Conservation (phyloP, 2,888 invertebrate genomes). For the Drosophila anomelani region DNA sequence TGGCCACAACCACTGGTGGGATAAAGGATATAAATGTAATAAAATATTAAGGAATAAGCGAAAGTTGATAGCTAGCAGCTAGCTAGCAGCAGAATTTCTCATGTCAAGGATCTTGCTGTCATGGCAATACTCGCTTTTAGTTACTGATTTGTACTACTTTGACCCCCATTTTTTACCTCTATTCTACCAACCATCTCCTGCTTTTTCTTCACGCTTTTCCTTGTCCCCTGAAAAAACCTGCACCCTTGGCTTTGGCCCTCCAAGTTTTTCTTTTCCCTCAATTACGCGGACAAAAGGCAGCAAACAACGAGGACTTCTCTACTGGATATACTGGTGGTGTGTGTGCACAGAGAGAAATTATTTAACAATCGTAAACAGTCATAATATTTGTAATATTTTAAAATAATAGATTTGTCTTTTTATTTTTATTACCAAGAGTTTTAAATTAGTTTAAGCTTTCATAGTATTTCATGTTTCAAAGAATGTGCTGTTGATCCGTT, state of each 20-base stretch:
- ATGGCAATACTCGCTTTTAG: slow-evolving; percentile 24
- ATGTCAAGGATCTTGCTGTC: slow-evolving; percentile 5
- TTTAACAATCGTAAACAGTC: not conserved
- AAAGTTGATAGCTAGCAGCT: not conserved
- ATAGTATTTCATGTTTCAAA: not conserved
- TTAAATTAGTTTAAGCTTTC: not conserved
- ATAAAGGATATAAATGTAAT: not conserved
- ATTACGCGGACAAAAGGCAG: slow-evolving; percentile 63
- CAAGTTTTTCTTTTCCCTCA: slow-evolving; percentile 55
- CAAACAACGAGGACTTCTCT: slow-evolving; percentile 24
- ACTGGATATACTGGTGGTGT: not conserved
- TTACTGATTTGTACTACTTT: not conserved
- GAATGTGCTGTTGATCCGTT: not conserved
- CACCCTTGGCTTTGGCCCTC: slow-evolving; percentile 16
- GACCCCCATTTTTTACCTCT: not conserved
- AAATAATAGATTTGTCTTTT: not conserved
- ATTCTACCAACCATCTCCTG: not conserved
- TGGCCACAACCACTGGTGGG: slow-evolving; percentile 90
- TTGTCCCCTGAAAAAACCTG: not conserved
- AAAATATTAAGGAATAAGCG: too few relatives aligned
- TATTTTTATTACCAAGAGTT: not conserved
- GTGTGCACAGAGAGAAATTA: slow-evolving; percentile 2
- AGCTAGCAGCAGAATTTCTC: slow-evolving; percentile 4
- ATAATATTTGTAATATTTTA: not conserved
- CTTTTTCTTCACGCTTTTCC: not conserved